Conservation (phyloP, 1,140 invertebrate genomes). For the Neotoxoptera formosana region DNA sequence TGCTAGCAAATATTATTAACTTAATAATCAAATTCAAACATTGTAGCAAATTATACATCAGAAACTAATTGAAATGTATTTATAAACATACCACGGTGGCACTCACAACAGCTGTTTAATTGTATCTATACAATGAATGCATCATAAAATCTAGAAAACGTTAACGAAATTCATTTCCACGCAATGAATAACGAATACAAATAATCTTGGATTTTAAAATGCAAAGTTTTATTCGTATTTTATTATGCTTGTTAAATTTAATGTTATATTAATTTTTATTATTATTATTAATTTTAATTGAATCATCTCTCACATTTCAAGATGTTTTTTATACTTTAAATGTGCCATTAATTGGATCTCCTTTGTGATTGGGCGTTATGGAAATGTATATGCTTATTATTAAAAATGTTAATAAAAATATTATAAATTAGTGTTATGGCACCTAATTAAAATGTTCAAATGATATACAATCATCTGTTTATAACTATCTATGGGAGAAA, state of each 20-base stretch:
- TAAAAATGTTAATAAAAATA: not conserved
- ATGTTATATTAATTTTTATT: not conserved
- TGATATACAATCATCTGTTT: not conserved
- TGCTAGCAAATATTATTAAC: not conserved
- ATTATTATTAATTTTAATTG: conserved; percentile 39
- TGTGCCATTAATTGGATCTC: not conserved
- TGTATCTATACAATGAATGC: not conserved
- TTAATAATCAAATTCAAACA: not conserved
- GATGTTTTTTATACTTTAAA: not conserved
- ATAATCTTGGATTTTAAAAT: not conserved
- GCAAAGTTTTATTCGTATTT: not conserved
- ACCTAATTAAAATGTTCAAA: not conserved
- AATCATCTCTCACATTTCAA: not conserved
- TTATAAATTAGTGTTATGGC: not conserved
- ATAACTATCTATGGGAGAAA: not conserved
- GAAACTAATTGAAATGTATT: not conserved
- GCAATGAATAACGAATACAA: not conserved
- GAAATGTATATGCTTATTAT: not conserved
- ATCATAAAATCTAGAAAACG: not conserved
- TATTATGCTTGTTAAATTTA: not conserved
- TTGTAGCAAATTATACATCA: not conserved
- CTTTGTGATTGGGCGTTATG: not conserved
- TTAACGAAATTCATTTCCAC: not conserved
- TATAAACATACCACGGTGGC: not conserved
- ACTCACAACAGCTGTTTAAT: not conserved